Percentiles rank a stretch among this genome's conserved stretches.
phyloP scores from a whole-genome alignment of 2,797 vertebrate genomes.

The Hozukius guyotensis region DNA sequence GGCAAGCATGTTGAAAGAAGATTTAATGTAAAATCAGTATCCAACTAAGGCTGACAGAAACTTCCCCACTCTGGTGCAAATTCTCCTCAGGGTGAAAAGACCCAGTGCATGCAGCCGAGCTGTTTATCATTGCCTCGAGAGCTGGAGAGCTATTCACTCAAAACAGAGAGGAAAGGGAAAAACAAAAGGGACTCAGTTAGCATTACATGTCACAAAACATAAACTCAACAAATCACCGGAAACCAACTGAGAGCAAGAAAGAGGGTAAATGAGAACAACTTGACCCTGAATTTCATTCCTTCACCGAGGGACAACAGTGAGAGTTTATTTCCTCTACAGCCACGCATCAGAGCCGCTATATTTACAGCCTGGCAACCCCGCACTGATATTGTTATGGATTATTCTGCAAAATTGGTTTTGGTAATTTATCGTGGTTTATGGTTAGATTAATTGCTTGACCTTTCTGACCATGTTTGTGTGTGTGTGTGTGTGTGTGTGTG shows the following conservation, averaged over 20 bases:
- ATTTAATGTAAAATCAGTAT: conserved; percentile 48
- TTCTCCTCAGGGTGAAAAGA: conserved; percentile 34
- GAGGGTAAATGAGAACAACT: conserved; percentile 48
- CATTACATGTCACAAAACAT: conserved; percentile 53
- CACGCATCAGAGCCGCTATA: conserved; percentile 72
- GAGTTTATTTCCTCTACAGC: conserved; percentile 71
- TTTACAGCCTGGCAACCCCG: conserved; percentile 74
- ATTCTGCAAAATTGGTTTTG: conserved; percentile 85
- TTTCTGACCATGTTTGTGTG: conserved; percentile 57
- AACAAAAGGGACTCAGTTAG: conserved; percentile 58
- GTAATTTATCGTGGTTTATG: conserved; percentile 82
- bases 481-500: background rate
- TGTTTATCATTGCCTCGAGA: conserved; percentile 55
- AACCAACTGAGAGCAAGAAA: conserved; percentile 43
- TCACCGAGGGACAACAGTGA: conserved; percentile 41
- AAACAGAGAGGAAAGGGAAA: conserved; percentile 36
- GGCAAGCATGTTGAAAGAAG: conserved; percentile 42
- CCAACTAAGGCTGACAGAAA: conserved; percentile 39
- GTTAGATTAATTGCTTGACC: conserved; percentile 85
- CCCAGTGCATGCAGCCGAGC: conserved; percentile 17
- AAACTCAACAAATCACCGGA: conserved; percentile 60
- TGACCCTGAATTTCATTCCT: conserved; percentile 66
- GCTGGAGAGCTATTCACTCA: conserved; percentile 44
- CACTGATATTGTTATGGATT: conserved; percentile 86
- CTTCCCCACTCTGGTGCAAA: conserved; percentile 12